These are phyloP conservation scores for Raja brachyura DNA, from an alignment of 2,113 vertebrate genomes.

Conservation along the genomic window DNA sequence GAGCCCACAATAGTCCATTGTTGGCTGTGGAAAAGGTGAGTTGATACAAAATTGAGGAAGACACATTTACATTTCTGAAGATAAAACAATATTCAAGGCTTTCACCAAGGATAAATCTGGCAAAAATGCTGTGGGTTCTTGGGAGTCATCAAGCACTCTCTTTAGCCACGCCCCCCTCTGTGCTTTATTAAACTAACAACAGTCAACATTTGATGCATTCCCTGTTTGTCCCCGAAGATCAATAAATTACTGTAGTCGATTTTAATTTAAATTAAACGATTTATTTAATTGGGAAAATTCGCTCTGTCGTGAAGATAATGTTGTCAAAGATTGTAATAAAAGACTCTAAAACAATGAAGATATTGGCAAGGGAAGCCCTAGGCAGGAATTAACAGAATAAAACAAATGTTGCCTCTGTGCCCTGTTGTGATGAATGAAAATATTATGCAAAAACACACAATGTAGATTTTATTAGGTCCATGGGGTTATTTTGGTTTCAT, in stretches of 20 bases:
- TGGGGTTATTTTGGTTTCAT: neutral
- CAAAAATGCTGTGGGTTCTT: neutral
- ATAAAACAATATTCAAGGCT: slow-evolving; percentile 10
- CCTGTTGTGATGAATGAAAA: slow-evolving; percentile 90
- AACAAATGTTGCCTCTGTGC: slow-evolving; percentile 71
- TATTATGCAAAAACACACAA: slow-evolving; percentile 67
- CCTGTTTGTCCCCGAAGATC: slow-evolving; percentile 29
- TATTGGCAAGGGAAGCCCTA: slow-evolving; percentile 64
- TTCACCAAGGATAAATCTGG: neutral
- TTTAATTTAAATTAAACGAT: slow-evolving; percentile 57
- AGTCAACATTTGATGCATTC: slow-evolving; percentile 22
- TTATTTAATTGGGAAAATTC: slow-evolving; percentile 60
- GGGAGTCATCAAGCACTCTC: neutral
- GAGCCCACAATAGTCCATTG: no score
- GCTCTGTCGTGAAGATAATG: slow-evolving; percentile 62
- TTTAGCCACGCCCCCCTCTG: slow-evolving; percentile 5
- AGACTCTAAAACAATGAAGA: slow-evolving; percentile 84
- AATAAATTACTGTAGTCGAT: slow-evolving; percentile 36
- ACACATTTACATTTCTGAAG: slow-evolving; percentile 26
- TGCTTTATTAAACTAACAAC: slow-evolving; percentile 33
- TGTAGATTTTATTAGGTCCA: slow-evolving; percentile 27
- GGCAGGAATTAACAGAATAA: slow-evolving; percentile 77
- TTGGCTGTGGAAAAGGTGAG: no score
- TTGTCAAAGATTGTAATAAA: slow-evolving; percentile 71
- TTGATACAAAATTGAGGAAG: neutral